Evolutionary conservation across 2,888 invertebrate genomes (phyloP).

Genomic region (Agrochola circellaris): DNA sequence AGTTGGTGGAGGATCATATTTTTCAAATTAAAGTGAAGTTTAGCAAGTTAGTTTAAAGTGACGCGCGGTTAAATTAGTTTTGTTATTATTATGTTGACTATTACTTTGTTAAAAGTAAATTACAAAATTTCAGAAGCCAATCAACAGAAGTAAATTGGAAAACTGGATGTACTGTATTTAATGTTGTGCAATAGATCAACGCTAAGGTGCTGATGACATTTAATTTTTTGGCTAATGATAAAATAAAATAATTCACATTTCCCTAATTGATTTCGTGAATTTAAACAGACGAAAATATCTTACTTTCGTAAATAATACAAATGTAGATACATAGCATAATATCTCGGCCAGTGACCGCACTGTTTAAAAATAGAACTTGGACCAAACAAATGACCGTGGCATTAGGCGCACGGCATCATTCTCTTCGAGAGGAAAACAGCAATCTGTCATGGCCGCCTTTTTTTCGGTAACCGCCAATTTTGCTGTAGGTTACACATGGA

Average conservation of each 20-base stretch:
- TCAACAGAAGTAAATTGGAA: not conserved
- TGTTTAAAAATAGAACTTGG: slow-evolving; percentile 45
- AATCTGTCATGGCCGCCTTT: slow-evolving; percentile 50
- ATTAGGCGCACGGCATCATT: slow-evolving; percentile 51
- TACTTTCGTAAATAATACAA: slow-evolving; percentile 13
- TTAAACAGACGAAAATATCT: not conserved
- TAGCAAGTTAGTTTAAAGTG: not conserved
- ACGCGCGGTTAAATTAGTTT: not conserved
- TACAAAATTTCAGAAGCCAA: not conserved
- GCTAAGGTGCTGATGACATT: no score
- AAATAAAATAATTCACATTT: not conserved
- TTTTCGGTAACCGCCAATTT: slow-evolving; percentile 49
- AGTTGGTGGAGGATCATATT: not conserved
- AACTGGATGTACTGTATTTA: not conserved
- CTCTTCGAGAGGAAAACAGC: slow-evolving; percentile 47
- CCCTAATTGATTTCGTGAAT: not conserved
- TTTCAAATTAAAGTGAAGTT: not conserved
- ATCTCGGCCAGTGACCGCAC: slow-evolving; percentile 22
- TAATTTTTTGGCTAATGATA: not conserved
- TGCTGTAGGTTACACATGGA: not conserved
- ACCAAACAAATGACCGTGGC: slow-evolving; percentile 49
- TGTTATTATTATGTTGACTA: not conserved
- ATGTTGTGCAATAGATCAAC: not conserved
- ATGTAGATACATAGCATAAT: slow-evolving; percentile 8
- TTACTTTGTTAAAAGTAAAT: not conserved